Evolutionary conservation across 2,113 vertebrate species (phyloP), one percentile per base, ranked within the genome.

Genomic region (Columbina picui): DNA sequence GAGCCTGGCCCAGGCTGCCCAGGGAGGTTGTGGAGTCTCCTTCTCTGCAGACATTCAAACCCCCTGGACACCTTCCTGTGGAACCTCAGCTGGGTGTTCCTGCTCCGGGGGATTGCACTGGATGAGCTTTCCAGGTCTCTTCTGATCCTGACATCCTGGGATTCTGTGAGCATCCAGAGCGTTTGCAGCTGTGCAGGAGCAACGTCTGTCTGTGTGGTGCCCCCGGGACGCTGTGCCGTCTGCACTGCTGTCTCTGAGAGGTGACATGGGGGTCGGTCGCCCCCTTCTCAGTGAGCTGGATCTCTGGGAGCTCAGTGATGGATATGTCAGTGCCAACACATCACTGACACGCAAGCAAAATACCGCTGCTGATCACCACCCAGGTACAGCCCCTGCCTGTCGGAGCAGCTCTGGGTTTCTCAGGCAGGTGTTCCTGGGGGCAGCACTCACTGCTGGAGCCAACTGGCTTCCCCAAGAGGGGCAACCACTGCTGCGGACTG

Each of bases 201-300:
- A 2, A 3, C 1, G n/a, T 17, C 12, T 4, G 3, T 3, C 34
- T 8, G 6, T 1, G 2, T 5, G 41, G 43, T 45, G 8, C 43
- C 17, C 43, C 43, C 18, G 43, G 43, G 43, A 19, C 18, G 43
- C 43, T 45, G 43, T 45, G 43, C 43, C 8, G 18, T 17, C 43
- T 18, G 18, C 17, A 3, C 63, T 69, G 77, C 82, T 65, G 8
- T 10, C 75, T 67, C 47, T 75, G 50, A 60, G 16, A 10, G 49
- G 61, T 4, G 18, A 9, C 16, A 8, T 45, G 2, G 21, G n/a
- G 18, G 7, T 3, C 23, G 68, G 67, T 65, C 11, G 3, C 43
- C 20, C 29, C 29, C 2, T 7, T 36, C 8, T 45, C 23, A 3
- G 43, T 8, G 11, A 16, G 15, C 64, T 19, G 14, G 4, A 30